Conservation (phyloP, 2,113 vertebrate species). For the Macrotis lagotis region DNA sequence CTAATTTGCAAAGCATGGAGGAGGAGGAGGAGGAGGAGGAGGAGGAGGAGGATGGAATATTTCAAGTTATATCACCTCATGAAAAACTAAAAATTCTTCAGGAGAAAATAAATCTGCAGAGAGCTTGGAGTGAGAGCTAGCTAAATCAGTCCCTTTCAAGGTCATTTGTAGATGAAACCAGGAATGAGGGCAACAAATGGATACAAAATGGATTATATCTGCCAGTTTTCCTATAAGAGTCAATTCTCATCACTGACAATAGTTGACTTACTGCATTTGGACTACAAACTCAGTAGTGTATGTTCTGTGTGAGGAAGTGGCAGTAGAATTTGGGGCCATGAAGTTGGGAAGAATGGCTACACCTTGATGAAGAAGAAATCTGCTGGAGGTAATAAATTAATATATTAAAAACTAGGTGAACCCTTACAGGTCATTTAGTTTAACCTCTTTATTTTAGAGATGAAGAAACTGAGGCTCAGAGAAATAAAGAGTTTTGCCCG, state of each 20-base stretch:
- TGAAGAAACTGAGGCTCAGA: background rate
- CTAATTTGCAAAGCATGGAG: background rate
- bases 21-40: background rate
- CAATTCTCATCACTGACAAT: background rate
- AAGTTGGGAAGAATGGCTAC: background rate
- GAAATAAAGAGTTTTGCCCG: constrained; percentile 6
- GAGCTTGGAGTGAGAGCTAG: background rate
- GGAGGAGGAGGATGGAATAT: background rate
- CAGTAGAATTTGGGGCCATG: background rate
- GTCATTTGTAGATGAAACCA: background rate
- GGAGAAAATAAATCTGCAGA: background rate
- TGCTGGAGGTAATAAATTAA: background rate
- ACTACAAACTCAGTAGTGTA: background rate
- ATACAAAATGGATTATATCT: background rate
- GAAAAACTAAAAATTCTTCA: background rate
- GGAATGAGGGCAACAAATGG: background rate
- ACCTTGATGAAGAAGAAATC: background rate
- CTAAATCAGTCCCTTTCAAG: background rate
- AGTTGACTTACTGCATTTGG: background rate
- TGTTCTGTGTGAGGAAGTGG: background rate
- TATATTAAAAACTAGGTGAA: background rate
- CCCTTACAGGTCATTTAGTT: background rate
- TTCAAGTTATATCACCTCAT: background rate
- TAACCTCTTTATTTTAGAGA: background rate
- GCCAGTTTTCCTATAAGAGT: background rate